Evolutionary conservation across 2,888 invertebrate genomes (phyloP), one percentile per base, ranked within the genome.

Genomic region (Charanyca ferruginea): DNA sequence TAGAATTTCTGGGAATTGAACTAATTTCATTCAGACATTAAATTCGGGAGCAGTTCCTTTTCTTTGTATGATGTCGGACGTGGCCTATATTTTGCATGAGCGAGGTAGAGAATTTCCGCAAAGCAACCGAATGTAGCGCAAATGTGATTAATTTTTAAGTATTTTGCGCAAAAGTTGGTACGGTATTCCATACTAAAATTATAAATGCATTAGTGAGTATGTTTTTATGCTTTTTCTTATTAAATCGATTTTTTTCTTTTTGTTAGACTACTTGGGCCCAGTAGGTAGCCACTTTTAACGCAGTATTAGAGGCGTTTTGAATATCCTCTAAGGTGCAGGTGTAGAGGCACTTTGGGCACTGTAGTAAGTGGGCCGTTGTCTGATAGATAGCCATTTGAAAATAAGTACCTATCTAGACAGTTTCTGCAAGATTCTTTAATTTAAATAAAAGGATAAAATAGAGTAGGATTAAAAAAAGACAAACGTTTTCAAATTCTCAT

Each of bases 21-120:
- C 45, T 72, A 69, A 77, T 72, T 72, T 77, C 23, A 71, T 77
- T 61, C 23, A 28, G 62, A 53, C 47, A 51, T 77, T 53, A 72
- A 58, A 77, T 72, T 72, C 9, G 23, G 47, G 20, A 57, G 22
- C 20, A 23, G 23, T 63, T 49, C 72, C 55, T 52, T 53, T 73
- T 63, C 77, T 77, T 73, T 77, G 73, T 71, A 42, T 20, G 45
- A 53, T 41, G 48, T 20, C 25, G 44, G 52, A 77, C 32, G 57
- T 77, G 72, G 53, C 47, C 73, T 58, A 49, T 11, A 41, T 73
- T 77, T 59, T 45, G 49, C 41, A 45, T 60, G 49, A 71, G 35
- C 18, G 18, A 45, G 28, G 23, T 16, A 59, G 38, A 2, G n/a
- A 48, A 53, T 69, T 59, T 69, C 44, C 44, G 32, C 23, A 25